Percentiles rank a stretch among this genome's conserved stretches.
These are phyloP conservation scores for Psittacula cyanocephala DNA, from an alignment of 2,113 vertebrate genomes.

Conservation along the genomic window DNA sequence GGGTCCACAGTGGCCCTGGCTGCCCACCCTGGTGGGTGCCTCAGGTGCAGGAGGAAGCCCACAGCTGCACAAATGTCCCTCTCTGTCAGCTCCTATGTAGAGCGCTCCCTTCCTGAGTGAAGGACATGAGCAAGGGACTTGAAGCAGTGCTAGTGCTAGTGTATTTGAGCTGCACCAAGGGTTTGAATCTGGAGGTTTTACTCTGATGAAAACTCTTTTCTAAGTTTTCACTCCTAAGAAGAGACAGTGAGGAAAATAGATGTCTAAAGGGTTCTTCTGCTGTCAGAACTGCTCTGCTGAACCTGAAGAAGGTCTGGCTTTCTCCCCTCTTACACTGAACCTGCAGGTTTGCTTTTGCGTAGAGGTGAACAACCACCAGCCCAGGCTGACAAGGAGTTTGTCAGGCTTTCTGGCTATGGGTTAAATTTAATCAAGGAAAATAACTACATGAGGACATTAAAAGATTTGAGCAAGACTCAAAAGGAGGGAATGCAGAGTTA, in stretches of 20 bases:
- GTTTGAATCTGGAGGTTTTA: neutral
- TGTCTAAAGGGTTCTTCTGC: neutral
- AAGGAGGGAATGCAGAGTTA: neutral
- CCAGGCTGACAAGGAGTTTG: neutral
- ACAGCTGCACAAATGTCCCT: neutral
- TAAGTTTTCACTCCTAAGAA: neutral
- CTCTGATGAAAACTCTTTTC: neutral
- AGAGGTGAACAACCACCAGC: neutral
- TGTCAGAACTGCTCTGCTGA: neutral
- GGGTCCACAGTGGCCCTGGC: accelerated
- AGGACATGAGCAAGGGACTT: accelerated
- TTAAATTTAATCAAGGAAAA: neutral
- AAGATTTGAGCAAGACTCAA: neutral
- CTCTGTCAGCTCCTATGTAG: neutral
- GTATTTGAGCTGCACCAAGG: neutral
- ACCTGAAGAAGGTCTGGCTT: neutral
- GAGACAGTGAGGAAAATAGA: accelerated
- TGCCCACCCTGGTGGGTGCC: accelerated
- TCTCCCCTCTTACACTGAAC: neutral
- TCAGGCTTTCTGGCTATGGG: neutral
- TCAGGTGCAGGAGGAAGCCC: neutral
- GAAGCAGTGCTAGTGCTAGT: accelerated
- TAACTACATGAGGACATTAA: accelerated
- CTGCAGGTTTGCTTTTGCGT: neutral
- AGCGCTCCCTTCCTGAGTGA: neutral